phyloP scores from a whole-genome alignment of 2,888 invertebrate species.

The Thumatha senex region DNA sequence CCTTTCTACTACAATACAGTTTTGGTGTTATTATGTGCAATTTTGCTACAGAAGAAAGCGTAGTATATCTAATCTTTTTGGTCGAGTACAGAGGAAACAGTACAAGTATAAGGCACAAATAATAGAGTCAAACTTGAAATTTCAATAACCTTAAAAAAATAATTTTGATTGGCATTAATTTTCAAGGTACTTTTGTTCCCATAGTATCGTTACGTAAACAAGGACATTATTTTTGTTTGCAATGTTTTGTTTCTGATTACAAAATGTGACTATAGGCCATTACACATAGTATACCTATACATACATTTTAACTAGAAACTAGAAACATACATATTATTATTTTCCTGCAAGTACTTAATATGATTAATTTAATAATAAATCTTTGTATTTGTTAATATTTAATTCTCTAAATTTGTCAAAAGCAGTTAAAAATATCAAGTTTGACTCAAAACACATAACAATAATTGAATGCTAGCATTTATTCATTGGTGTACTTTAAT shows the following conservation, averaged over 20 bases:
- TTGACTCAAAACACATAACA: constrained; percentile 58
- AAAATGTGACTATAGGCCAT: too few relatives aligned
- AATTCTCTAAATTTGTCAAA: not conserved
- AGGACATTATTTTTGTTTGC: too few relatives aligned
- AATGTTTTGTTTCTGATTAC: too few relatives aligned
- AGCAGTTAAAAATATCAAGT: constrained; percentile 17
- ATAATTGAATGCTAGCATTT: constrained; percentile 70
- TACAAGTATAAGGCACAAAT: constrained; percentile 52
- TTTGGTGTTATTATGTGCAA: too few relatives aligned
- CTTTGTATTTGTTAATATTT: too few relatives aligned
- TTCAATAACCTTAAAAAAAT: constrained; percentile 7
- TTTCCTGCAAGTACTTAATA: not conserved
- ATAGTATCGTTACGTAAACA: too few relatives aligned
- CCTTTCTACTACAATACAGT: too few relatives aligned
- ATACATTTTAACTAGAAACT: too few relatives aligned
- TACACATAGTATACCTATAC: too few relatives aligned
- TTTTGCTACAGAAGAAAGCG: constrained; percentile 53
- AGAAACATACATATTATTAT: not conserved
- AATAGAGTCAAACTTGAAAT: constrained; percentile 48
- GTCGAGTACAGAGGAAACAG: constrained; percentile 71
- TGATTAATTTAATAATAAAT: too few relatives aligned
- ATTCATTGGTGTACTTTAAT: constrained; percentile 48
- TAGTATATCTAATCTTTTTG: constrained; percentile 74
- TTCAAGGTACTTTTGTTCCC: too few relatives aligned
- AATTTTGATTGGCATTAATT: not conserved